Evolutionary conservation across 2,888 invertebrate species (phyloP), one percentile per base, ranked within the genome.

Genomic region (Apamea anceps): DNA sequence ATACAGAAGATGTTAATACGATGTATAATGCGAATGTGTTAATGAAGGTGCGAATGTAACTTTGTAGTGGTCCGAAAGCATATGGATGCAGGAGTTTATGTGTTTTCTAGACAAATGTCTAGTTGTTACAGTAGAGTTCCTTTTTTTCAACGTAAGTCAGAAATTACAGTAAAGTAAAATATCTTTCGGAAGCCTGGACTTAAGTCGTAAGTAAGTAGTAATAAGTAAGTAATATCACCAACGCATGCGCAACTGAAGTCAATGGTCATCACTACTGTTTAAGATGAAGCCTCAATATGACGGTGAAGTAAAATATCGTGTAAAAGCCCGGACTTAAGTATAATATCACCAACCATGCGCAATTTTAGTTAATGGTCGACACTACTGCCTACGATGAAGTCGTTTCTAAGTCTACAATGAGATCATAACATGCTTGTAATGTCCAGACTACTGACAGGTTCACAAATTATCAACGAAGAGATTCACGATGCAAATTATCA

Each of bases 361-460:
- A 15, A 54, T 7, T 67, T 6, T 60, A 13, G 28, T 62, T 13
- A 48, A 65, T 13, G n/a, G 12, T 65, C 15, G 21, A 42, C 18
- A 70, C 62, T 65, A 83, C 18, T 37, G 28, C 54, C 28, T 37
- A 85, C 12, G 21, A 80, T 81, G 72, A 63, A 57, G 10, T 65
- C 13, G 62, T 70, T 79, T 79, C 65, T 84, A 81, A 10, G 28
- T 80, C 85, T 82, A 82, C 72, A 68, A 72, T 72, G 81, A 80
- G 60, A 68, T 28, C 48, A 68, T 63, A 80, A 32, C 81, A 85
- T 82, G 85, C 81, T 72, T 48, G 48, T 84, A 70, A 37, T 80
- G 72, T 82, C 81, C 81, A 85, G 85, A 68, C 57, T 67, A 85
- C 62, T 80, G 72, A 72, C 72, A 72, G 81, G 48, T 85, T 48